A percentile compares a stretch with the other conserved stretches of the same genome.
These are phyloP conservation scores for Procapra przewalskii DNA, from an alignment of 2,113 vertebrate genomes.

Conservation along the genomic window DNA sequence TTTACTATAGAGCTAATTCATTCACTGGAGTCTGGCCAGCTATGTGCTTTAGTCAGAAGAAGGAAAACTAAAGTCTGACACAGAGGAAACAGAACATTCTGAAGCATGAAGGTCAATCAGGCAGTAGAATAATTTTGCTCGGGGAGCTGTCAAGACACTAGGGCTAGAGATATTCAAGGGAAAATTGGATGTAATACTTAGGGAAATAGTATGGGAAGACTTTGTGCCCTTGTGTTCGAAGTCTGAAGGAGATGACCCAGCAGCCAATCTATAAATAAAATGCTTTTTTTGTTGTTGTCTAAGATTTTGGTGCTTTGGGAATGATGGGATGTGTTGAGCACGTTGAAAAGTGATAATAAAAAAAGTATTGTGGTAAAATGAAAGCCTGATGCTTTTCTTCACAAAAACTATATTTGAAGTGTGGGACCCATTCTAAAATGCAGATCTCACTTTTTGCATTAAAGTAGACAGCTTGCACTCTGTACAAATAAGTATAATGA, in stretches of 20 bases:
- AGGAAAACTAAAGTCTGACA: background rate
- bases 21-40: constrained; percentile 8
- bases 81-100: background rate
- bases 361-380: background rate
- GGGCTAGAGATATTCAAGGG: constrained; percentile 45
- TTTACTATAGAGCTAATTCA: background rate
- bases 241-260: constrained; percentile 48
- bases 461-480: background rate
- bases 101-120: constrained; percentile 53
- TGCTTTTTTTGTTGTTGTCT: constrained; percentile 29
- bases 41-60: background rate
- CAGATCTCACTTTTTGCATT: background rate
- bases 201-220: constrained; percentile 48
- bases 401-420: background rate
- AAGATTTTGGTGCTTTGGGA: constrained; percentile 1
- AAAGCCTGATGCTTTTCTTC: background rate
- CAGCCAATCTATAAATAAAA: constrained; percentile 56
- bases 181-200: constrained; percentile 63
- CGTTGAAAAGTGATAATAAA: constrained; percentile 43
- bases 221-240: constrained; percentile 33
- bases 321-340: background rate
- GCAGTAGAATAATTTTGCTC: constrained; percentile 40
- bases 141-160: constrained; percentile 49
- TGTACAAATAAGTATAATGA: background rate
- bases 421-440: background rate